These are phyloP conservation scores for Parauchenoglanis ngamensis DNA, from an alignment of 2,797 vertebrate species.

Conservation along the genomic window DNA sequence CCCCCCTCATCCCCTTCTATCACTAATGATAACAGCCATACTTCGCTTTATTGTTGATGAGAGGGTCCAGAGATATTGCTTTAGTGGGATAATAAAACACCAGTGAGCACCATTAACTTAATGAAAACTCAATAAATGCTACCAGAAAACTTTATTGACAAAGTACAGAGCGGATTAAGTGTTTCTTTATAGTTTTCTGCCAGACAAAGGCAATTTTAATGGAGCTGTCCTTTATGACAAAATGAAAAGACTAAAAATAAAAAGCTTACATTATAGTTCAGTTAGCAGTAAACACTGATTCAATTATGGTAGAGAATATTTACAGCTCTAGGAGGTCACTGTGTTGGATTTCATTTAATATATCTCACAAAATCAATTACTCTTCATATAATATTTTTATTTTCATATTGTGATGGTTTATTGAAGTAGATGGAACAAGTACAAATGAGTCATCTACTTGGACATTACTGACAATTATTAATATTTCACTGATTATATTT, in stretches of 20 bases:
- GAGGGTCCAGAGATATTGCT: constrained; percentile 64
- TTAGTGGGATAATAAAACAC: constrained; percentile 69
- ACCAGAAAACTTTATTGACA: constrained; percentile 65
- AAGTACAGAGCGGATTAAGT: constrained; percentile 59
- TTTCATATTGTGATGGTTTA: constrained; percentile 31
- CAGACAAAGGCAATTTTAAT: constrained; percentile 59
- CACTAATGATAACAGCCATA: constrained; percentile 65
- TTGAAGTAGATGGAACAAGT: neutral
- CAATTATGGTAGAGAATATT: constrained; percentile 54
- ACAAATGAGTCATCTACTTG: constrained; percentile 15
- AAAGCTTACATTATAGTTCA: constrained; percentile 56
- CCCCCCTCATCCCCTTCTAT: constrained; percentile 22
- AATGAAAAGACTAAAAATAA: constrained; percentile 57
- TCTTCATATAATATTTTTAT: constrained; percentile 30
- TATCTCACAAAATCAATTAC: constrained; percentile 35
- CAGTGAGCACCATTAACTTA: constrained; percentile 73
- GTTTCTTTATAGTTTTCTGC: constrained; percentile 60
- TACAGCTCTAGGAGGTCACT: constrained; percentile 27
- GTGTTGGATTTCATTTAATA: constrained; percentile 35
- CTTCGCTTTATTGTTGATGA: constrained; percentile 63
- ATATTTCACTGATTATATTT: neutral
- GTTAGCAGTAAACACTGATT: constrained; percentile 59
- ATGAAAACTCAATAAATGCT: constrained; percentile 75
- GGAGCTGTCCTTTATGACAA: constrained; percentile 58
- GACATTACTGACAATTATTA: neutral